phyloP scores from a whole-genome alignment of 2,888 invertebrate genomes.

The Andrena marginata region DNA sequence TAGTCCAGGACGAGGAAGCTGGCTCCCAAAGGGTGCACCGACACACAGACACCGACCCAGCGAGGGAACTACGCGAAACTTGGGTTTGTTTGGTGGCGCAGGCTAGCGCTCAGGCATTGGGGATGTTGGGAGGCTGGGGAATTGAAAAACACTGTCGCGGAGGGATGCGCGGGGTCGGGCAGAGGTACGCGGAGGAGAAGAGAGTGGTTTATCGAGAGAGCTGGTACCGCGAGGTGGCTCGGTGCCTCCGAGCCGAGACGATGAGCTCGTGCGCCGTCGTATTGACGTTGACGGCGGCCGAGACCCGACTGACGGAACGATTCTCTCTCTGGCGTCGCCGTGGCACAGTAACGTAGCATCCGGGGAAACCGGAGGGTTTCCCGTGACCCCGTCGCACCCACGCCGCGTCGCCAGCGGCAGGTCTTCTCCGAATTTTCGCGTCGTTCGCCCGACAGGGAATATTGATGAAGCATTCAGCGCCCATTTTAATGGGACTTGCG shows the following conservation, averaged over 20 bases:
- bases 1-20: background rate
- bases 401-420: slow-evolving; percentile 52
- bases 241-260: slow-evolving; percentile 63
- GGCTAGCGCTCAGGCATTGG: background rate
- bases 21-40: background rate
- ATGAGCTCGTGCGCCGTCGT: slow-evolving; percentile 77
- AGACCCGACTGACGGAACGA: slow-evolving; percentile 84
- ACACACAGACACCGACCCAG: slow-evolving; percentile 15
- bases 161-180: no score
- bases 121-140: background rate
- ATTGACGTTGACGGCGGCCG: slow-evolving; percentile 84
- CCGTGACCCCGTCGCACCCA: slow-evolving; percentile 56
- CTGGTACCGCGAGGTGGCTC: slow-evolving; percentile 57
- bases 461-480: no score
- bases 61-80: background rate
- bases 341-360: slow-evolving; percentile 83
- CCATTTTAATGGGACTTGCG: no score
- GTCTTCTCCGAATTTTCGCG: background rate
- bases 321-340: slow-evolving; percentile 78
- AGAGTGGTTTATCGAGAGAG: slow-evolving; percentile 6
- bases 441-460: background rate
- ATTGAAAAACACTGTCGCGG: background rate
- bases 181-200: background rate
- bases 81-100: background rate
- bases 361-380: slow-evolving; percentile 78